These are phyloP conservation scores for Epinephelus coioides DNA, from an alignment of 2,797 vertebrate genomes.

Conservation along the genomic window DNA sequence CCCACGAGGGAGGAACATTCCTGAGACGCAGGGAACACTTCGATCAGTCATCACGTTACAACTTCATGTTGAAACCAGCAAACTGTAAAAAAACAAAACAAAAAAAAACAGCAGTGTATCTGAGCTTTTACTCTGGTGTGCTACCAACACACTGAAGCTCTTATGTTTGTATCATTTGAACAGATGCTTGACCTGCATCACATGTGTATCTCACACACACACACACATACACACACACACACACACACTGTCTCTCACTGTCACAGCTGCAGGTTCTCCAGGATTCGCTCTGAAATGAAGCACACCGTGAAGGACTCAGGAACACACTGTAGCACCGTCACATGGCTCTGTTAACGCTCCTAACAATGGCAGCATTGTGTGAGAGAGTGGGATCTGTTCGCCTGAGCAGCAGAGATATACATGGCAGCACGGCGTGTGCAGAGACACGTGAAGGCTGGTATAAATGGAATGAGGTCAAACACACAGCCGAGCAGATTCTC, in stretches of 20 bases:
- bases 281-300: background rate
- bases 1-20: background rate
- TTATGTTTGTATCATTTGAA: background rate
- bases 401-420: conserved; percentile 11
- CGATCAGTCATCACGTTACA: background rate
- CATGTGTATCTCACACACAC: background rate
- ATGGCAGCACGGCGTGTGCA: background rate
- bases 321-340: background rate
- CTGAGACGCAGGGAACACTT: background rate
- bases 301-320: background rate
- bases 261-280: conserved; percentile 2
- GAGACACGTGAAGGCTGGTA: background rate
- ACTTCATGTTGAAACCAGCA: background rate
- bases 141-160: background rate
- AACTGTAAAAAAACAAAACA: background rate
- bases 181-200: conserved; percentile 3
- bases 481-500: background rate
- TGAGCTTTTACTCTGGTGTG: background rate
- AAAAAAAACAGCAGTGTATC: background rate
- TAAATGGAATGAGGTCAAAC: conserved; percentile 29
- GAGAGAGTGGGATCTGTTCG: background rate
- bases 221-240: too few relatives aligned
- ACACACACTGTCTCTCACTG: background rate
- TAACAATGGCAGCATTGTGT: conserved; percentile 24
- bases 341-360: background rate